Evolutionary conservation across 2,797 vertebrate species (phyloP).

Genomic region (Coccyzus lansbergi): DNA sequence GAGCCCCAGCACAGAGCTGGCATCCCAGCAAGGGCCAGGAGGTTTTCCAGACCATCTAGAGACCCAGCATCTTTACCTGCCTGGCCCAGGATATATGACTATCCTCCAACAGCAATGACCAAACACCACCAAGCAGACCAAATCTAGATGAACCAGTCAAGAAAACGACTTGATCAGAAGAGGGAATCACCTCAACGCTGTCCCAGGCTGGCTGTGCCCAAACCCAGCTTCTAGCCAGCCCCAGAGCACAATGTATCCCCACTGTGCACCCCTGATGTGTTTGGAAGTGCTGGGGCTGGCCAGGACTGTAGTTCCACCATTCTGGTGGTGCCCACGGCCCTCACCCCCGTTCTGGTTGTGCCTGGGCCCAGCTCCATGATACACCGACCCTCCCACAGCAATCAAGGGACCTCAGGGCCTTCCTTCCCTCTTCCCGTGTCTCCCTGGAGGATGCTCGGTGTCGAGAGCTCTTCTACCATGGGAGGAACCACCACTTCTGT

Average conservation of each 20-base stretch:
- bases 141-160: fast-evolving
- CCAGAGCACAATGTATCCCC: fast-evolving
- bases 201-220: not conserved
- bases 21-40: not conserved
- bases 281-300: fast-evolving
- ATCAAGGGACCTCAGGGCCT: fast-evolving
- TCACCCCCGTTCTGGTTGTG: fast-evolving
- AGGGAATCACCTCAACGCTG: fast-evolving
- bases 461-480: fast-evolving
- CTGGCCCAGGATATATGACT: fast-evolving
- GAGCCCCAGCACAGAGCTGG: not conserved
- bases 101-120: fast-evolving
- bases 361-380: fast-evolving
- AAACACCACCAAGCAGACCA: not conserved
- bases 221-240: not conserved
- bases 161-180: fast-evolving
- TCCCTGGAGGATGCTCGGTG: not conserved
- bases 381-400: fast-evolving
- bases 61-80: not conserved
- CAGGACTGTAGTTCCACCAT: fast-evolving
- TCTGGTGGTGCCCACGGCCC: not conserved
- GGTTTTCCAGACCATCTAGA: not conserved
- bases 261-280: fast-evolving
- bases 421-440: fast-evolving
- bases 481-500: not conserved